These are phyloP conservation scores for Electrophaes corylata DNA, from an alignment of 2,888 invertebrate genomes.

Conservation along the genomic window DNA sequence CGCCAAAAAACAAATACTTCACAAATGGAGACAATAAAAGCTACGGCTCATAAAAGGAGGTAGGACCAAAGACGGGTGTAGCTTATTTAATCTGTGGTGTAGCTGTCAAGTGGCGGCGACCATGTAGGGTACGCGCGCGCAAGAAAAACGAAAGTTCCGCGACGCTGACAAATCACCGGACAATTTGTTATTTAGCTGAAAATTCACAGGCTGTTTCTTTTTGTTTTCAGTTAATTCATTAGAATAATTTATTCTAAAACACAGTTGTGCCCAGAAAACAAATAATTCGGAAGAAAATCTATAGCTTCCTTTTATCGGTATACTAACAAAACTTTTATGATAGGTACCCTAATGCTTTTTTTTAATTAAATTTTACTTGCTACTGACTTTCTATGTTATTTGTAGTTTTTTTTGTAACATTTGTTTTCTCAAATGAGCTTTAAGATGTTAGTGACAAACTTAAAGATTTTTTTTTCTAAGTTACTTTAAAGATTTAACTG, in stretches of 20 bases:
- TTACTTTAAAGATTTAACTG: too few species aligned
- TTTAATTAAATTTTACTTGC: too few species aligned
- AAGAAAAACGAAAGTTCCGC: conserved; percentile 67
- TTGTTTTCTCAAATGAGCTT: too few species aligned
- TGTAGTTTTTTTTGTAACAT: too few species aligned
- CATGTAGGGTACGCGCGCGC: conserved; percentile 70
- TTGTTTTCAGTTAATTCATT: conserved; percentile 2
- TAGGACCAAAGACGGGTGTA: conserved; percentile 56
- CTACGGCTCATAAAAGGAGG: conserved; percentile 60
- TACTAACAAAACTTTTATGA: too few species aligned
- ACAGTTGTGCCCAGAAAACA: too few species aligned
- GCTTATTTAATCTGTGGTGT: conserved; percentile 37
- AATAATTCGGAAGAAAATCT: too few species aligned
- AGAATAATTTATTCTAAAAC: background rate
- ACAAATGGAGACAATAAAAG: conserved; percentile 67
- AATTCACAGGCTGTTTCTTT: conserved; percentile 48
- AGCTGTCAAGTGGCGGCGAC: conserved; percentile 62
- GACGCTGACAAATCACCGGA: conserved; percentile 78
- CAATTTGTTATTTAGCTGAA: conserved; percentile 70
- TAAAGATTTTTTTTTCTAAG: too few species aligned
- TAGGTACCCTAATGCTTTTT: too few species aligned
- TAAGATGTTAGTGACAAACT: too few species aligned
- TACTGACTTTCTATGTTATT: too few species aligned
- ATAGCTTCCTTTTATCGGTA: too few species aligned
- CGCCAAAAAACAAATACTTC: conserved; percentile 50